A percentile compares a stretch with the other conserved stretches of the same genome.
Conservation (phyloP, 1,140 invertebrate species). For the Scaptomyza hsui region DNA sequence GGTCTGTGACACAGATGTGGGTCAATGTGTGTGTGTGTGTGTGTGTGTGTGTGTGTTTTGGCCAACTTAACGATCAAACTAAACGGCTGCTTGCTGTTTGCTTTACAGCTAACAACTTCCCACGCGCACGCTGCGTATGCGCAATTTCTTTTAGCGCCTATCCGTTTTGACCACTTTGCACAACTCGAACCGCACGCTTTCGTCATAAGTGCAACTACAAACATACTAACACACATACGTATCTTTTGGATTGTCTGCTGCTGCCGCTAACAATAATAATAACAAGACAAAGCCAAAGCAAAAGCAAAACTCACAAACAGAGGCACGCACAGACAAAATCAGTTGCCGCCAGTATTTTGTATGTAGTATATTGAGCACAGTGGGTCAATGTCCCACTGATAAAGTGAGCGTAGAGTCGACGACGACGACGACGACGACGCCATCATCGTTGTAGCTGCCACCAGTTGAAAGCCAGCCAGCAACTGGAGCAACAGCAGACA, state of each 20-base stretch:
- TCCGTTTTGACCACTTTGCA: conserved; percentile 29
- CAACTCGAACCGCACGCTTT: conserved; percentile 51
- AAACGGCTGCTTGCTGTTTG: not conserved
- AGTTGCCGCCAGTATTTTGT: conserved; percentile 61
- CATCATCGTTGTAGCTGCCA: conserved; percentile 12
- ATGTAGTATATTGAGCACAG: conserved; percentile 70
- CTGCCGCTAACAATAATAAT: conserved; percentile 41
- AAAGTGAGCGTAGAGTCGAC: conserved; percentile 66
- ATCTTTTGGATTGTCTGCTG: conserved; percentile 39
- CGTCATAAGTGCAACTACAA: conserved; percentile 60
- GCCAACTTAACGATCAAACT: conserved; percentile 27
- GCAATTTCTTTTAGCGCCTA: conserved; percentile 52
- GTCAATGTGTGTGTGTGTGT: conserved; percentile 51
- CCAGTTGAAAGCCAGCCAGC: conserved; percentile 49
- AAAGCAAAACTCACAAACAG: conserved; percentile 60
- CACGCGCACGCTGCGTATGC: conserved; percentile 65
- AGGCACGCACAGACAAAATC: conserved; percentile 52
- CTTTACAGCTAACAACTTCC: conserved; percentile 14
- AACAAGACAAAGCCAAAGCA: conserved; percentile 56
- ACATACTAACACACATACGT: conserved; percentile 3
- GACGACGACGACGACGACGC: conserved; percentile 28
- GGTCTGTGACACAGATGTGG: conserved; percentile 54
- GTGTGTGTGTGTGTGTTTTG: conserved; percentile 36
- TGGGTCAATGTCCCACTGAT: conserved; percentile 82
- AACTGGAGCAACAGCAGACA: conserved; percentile 42